Evolutionary conservation across 2,797 vertebrate genomes (phyloP).

Genomic region (Syngnathus acus): DNA sequence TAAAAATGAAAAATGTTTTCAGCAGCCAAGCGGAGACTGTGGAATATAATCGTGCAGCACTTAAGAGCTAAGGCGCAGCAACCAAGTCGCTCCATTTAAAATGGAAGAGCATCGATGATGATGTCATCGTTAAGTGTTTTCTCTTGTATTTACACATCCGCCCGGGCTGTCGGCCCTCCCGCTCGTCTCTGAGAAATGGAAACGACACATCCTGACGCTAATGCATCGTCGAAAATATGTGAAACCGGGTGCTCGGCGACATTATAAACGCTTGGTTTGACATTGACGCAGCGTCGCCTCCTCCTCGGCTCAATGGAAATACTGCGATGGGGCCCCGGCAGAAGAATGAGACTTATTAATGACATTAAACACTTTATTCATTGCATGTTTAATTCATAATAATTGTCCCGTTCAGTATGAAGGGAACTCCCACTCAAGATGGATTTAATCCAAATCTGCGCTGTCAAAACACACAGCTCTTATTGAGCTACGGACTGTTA

Average conservation of each 20-base stretch:
- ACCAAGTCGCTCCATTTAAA: slow-evolving; percentile 58
- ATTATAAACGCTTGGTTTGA: slow-evolving; percentile 62
- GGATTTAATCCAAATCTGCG: slow-evolving; percentile 93
- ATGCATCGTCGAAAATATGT: slow-evolving; percentile 70
- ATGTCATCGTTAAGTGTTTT: slow-evolving; percentile 81
- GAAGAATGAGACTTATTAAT: slow-evolving; percentile 98
- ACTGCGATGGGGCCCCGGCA: slow-evolving; percentile 71
- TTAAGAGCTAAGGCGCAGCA: slow-evolving; percentile 13
- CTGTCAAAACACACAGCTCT: slow-evolving; percentile 88
- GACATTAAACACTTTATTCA: slow-evolving; percentile 88
- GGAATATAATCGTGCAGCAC: background rate
- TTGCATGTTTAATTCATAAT: slow-evolving; percentile 99
- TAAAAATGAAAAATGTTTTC: too few relatives aligned
- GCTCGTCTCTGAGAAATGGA: slow-evolving; percentile 62
- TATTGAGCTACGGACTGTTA: slow-evolving; percentile 81
- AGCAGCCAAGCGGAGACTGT: background rate
- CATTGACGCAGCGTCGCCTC: slow-evolving; percentile 64
- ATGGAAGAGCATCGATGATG: slow-evolving; percentile 63
- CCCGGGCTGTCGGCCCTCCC: slow-evolving; percentile 39
- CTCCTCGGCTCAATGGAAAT: slow-evolving; percentile 64
- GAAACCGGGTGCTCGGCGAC: slow-evolving; percentile 48
- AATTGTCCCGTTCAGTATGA: slow-evolving; percentile 83
- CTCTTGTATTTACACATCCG: slow-evolving; percentile 72
- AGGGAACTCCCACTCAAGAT: slow-evolving; percentile 85
- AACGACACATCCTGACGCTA: slow-evolving; percentile 60